Base-by-base conservation (phyloP, 2,113 vertebrate genomes). In the Bufo gargarizans region DNA sequence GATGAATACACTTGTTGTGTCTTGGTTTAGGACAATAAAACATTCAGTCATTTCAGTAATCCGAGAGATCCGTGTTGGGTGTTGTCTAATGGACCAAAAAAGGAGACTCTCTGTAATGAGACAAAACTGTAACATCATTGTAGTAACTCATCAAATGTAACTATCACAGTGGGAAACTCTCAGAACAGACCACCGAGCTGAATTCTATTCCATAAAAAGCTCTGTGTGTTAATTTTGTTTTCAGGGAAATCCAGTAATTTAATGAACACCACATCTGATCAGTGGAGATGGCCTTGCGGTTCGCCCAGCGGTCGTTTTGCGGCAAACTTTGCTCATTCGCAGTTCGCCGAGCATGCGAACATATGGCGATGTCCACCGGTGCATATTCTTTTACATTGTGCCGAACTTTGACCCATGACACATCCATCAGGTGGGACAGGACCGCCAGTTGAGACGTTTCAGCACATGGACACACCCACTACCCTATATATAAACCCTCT, bases 41-140 rank as follows among this genome's bases (percentile, higher is more conserved):
- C 33, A 76, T 85, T 47, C 17, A 61, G 84, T 85, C 71, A 77
- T 59, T 67, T 65, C 12, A 69, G 47, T 82, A 65, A n/a, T 79
- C 50, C 50, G 56, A 11, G n/a, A 20, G 17, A 82, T 65, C 61
- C 53, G 59, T 50, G 19, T 14, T 83, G 43, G 61, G 61, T 69
- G 81, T 83, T 83, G 61, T 83, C 81, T 63, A 61, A 47, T 65
- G 58, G 59, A 49, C 58, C 45, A 22, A 22, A 47, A 59, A 33
- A 53, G 3, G 72, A 50, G 20, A 19, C 56, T 65, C 16, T 50
- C 16, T 82, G 80, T 49, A 50, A 69, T 67, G 53, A 10, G 3
- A 9, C 49, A 19, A 8, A 12, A 9, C 12, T 63, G 19, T 78
- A 78, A 78, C 22, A 56, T 2, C 17, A 76, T 50, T 76, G 45